Evolutionary conservation across 1,140 invertebrate genomes (phyloP), one percentile per base, ranked within the genome.

Genomic region (Drosophila grimshawi): DNA sequence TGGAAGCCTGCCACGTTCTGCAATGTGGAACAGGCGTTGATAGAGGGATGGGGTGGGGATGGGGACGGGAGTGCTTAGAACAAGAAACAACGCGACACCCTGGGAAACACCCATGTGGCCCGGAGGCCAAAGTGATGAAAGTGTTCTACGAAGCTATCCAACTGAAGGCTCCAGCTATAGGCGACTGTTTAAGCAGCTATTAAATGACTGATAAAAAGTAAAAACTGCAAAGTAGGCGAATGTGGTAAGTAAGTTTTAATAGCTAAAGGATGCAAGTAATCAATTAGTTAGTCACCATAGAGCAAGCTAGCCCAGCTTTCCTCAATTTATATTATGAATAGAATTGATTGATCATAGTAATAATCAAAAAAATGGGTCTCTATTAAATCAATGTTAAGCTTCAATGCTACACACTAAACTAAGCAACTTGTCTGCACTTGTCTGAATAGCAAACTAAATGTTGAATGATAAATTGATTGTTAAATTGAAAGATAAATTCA

Each of bases 1-100:
- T 83, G 80, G 82, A 88, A 76, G 76, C 66, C 73, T 86, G 82
- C 79, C 82, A 88, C 76, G 76, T 61, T 76, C 29, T 55, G 33
- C 4, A 45, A 64, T 3, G 43, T 43, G 32, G 10, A 8, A 5
- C 19, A 19, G 19, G 19, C 19, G 19, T 19, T 19, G 11, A 10
- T 4, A 37, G 35, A 2, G 29, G 29, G 19, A 37, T 10, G 8
- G 63, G 43, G 33, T 7, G 10, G 1, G 33, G 49, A 32, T 32
- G 67, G 8, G 63, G 43, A 19, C 4, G 10, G 1, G 33, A 39
- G 41, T 32, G 67, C 53, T 19, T 19, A 19, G 19, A 19, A 59
- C 27, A 8, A 45, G 56, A 32, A 68, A 11, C 65, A 60, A 5
- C 27, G 32, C 32, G 49, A 68, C 43, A 66, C 65, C 32, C 57